Conservation (phyloP, 1,140 invertebrate species). For the Sesamia nonagrioides region DNA sequence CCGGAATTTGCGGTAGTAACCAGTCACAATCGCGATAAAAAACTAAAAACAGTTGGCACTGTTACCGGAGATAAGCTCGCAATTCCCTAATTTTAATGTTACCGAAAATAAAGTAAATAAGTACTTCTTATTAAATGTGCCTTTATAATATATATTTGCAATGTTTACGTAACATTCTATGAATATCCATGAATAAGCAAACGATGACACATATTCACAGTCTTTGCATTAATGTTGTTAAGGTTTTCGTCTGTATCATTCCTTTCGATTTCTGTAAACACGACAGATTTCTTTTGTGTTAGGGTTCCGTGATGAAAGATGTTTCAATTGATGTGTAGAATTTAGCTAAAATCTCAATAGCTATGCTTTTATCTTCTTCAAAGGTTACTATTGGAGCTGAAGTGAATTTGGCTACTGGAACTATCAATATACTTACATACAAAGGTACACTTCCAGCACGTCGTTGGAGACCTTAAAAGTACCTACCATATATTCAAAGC, state of each 20-base stretch:
- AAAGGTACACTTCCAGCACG: no score
- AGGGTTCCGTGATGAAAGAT: not conserved
- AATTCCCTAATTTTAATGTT: not conserved
- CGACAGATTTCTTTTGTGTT: not conserved
- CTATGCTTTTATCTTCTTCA: not conserved
- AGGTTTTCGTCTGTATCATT: not conserved
- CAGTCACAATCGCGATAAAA: no score
- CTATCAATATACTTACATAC: no score
- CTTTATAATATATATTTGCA: slow-evolving; percentile 19
- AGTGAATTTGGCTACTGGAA: not conserved
- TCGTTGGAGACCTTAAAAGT: no score
- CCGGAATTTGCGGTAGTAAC: no score
- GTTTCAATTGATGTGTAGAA: not conserved
- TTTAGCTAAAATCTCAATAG: no score
- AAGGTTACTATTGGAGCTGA: not conserved
- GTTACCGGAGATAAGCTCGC: no score
- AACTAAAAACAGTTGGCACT: no score
- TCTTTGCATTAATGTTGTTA: slow-evolving; percentile 17
- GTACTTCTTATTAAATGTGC: slow-evolving; percentile 1
- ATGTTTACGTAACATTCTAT: slow-evolving; percentile 50
- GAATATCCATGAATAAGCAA: slow-evolving; percentile 57
- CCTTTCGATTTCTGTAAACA: slow-evolving; percentile 2
- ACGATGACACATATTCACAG: slow-evolving; percentile 34
- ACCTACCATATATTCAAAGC: not conserved
- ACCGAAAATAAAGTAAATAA: not conserved